Conservation (phyloP, 2,888 invertebrate genomes). For the Anoncus sp. region DNA sequence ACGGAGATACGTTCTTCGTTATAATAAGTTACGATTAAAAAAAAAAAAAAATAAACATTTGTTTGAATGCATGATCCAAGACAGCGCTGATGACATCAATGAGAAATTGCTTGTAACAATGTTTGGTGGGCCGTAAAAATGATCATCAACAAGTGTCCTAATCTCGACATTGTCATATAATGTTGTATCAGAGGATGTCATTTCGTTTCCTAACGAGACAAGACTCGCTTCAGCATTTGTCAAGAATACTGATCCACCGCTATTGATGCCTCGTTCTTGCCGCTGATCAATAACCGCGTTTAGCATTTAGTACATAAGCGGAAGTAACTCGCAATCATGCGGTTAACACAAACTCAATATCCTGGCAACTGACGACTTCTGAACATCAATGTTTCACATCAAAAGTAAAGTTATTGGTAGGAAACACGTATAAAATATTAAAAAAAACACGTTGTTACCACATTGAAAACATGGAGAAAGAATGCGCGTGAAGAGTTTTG, state of each 20-base stretch:
- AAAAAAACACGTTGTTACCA: not conserved
- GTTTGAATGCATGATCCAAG: conserved; percentile 9
- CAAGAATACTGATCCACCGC: too few relatives aligned
- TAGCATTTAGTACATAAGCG: not conserved
- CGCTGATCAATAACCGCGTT: not conserved
- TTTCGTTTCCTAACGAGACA: too few relatives aligned
- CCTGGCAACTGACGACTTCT: not conserved
- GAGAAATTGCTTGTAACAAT: not conserved
- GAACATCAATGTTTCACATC: conserved; percentile 19
- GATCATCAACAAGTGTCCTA: not conserved
- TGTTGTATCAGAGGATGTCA: too few relatives aligned
- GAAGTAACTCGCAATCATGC: not conserved
- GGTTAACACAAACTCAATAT: not conserved
- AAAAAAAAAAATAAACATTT: not conserved
- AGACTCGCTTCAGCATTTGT: too few relatives aligned
- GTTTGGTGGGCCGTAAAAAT: not conserved
- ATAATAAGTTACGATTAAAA: conserved; percentile 13
- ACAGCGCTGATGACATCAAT: too few relatives aligned
- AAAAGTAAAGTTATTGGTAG: conserved; percentile 26
- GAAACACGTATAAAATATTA: conserved; percentile 26
- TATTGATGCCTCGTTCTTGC: not conserved
- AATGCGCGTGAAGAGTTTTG: conserved; percentile 35
- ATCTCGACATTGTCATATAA: not conserved
- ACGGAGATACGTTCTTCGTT: conserved; percentile 6
- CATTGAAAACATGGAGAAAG: conserved; percentile 13